Conservation (phyloP, 2,888 invertebrate genomes). For the Folsomia manolachei region DNA sequence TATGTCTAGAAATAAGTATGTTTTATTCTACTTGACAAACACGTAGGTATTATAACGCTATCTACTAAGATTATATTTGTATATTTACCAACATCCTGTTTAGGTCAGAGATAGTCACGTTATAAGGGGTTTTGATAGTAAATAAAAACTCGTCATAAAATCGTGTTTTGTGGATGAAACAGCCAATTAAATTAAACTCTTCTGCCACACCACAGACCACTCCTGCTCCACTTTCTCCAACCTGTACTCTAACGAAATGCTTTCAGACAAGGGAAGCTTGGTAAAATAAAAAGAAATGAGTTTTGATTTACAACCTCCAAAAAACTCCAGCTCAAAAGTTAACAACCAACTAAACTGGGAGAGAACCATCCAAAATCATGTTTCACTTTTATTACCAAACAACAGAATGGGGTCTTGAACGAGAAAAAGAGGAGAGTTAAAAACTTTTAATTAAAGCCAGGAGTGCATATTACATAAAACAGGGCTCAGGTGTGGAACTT, state of each 20-base stretch:
- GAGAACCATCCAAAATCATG: neutral
- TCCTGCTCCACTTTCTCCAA: neutral
- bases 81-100: neutral
- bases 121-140: too few relatives aligned
- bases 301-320: neutral
- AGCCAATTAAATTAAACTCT: neutral
- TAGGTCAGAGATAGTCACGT: neutral
- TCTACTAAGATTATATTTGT: neutral
- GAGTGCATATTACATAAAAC: too few relatives aligned
- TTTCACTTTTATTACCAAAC: neutral
- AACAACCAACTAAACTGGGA: neutral
- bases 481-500: too few relatives aligned
- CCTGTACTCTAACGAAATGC: too few relatives aligned
- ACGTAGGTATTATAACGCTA: too few relatives aligned
- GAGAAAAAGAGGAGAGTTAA: neutral
- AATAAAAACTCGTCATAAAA: neutral
- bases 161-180: neutral
- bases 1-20: too few relatives aligned
- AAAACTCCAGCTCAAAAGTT: neutral
- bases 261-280: neutral
- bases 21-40: too few relatives aligned
- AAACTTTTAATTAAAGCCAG: constrained; percentile 1
- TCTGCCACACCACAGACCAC: neutral
- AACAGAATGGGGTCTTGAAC: too few relatives aligned
- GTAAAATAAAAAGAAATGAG: neutral